Conservation (phyloP, 2,113 vertebrate species). For the Abramis brama region DNA sequence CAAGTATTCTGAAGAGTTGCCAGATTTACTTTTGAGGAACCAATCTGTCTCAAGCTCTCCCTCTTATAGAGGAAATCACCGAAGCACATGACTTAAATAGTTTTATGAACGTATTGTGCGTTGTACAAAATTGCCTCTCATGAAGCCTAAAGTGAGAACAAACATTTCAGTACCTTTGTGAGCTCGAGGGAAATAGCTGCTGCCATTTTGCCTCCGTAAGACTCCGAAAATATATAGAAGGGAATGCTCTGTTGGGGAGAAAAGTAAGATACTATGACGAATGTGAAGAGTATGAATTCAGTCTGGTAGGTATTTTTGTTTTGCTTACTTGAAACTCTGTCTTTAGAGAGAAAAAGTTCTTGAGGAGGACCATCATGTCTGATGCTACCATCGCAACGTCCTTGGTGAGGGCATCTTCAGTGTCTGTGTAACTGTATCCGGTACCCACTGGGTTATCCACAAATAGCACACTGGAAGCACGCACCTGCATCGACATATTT, state of each 20-base stretch:
- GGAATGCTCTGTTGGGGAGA: slow-evolving; percentile 78
- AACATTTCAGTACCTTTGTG: slow-evolving; percentile 73
- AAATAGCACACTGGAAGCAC: slow-evolving; percentile 87
- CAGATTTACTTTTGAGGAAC: neutral
- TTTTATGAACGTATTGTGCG: neutral
- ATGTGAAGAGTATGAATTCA: neutral
- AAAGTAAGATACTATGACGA: slow-evolving; percentile 6
- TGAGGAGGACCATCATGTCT: slow-evolving; percentile 91
- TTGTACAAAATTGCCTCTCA: neutral
- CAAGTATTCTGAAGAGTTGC: neutral
- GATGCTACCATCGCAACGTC: slow-evolving; percentile 82
- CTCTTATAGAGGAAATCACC: neutral
- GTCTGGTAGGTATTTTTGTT: neutral
- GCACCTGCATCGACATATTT: slow-evolving; percentile 73
- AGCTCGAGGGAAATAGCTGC: slow-evolving; percentile 86
- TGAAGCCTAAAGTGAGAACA: neutral
- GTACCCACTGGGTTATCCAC: slow-evolving; percentile 96
- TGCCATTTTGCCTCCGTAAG: slow-evolving; percentile 97
- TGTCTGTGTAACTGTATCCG: slow-evolving; percentile 89
- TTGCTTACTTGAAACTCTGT: slow-evolving; percentile 85
- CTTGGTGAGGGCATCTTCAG: slow-evolving; percentile 75
- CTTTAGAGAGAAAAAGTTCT: slow-evolving; percentile 79
- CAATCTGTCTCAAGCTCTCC: neutral
- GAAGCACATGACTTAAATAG: neutral
- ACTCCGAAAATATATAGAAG: slow-evolving; percentile 98